phyloP scores from a whole-genome alignment of 2,113 vertebrate species.

The Mohoua ochrocephala region DNA sequence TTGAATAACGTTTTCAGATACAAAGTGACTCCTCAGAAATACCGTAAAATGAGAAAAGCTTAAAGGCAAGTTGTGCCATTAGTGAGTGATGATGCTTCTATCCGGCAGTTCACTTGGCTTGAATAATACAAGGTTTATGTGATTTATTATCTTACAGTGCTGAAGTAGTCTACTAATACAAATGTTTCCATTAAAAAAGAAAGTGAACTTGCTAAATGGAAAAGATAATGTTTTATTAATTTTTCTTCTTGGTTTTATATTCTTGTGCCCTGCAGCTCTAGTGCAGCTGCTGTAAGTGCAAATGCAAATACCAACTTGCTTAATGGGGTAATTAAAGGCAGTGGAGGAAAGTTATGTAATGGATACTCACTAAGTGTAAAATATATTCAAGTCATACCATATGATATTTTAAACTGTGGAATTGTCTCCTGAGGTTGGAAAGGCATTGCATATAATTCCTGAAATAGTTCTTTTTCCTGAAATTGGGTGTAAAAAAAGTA shows the following conservation, averaged over 20 bases:
- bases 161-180: slow-evolving; percentile 44
- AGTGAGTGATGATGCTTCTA: slow-evolving; percentile 54
- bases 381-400: neutral
- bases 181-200: slow-evolving; percentile 57
- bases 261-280: slow-evolving; percentile 24
- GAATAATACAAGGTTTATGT: slow-evolving; percentile 52
- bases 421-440: neutral
- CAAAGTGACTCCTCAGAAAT: slow-evolving; percentile 48
- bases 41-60: slow-evolving; percentile 28
- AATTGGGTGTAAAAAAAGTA: neutral
- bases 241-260: slow-evolving; percentile 23
- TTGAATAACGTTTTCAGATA: slow-evolving; percentile 45
- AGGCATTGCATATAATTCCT: neutral
- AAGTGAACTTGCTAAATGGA: slow-evolving; percentile 24
- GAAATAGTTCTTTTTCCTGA: neutral
- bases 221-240: slow-evolving; percentile 54
- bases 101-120: slow-evolving; percentile 3
- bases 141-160: slow-evolving; percentile 40
- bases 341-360: neutral
- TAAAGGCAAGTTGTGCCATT: neutral
- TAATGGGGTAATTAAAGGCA: slow-evolving; percentile 46
- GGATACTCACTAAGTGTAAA: neutral
- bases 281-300: slow-evolving; percentile 5
- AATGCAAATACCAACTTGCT: slow-evolving; percentile 23
- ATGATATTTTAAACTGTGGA: neutral